Evolutionary conservation across 2,113 vertebrate species (phyloP).

Genomic region (Amphilophus citrinellus): DNA sequence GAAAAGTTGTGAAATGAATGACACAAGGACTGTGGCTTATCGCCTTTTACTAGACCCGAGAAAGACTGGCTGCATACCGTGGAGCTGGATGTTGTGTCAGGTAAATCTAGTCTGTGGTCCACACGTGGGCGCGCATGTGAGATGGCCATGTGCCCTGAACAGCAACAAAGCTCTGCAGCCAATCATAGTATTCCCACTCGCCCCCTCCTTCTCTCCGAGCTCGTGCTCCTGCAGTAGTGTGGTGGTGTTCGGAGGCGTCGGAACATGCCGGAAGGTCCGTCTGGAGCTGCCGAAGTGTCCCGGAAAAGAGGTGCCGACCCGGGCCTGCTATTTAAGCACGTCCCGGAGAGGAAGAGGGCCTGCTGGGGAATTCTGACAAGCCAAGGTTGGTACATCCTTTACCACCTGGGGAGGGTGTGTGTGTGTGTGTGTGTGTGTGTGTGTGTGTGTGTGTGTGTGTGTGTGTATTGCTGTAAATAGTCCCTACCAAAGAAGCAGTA

Average conservation of each 20-base stretch:
- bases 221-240: not conserved
- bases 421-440: too few relatives aligned
- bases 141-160: conserved; percentile 18
- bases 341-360: conserved; percentile 83
- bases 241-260: not conserved
- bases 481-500: not conserved
- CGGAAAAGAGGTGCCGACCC: conserved; percentile 60
- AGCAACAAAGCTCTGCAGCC: conserved; percentile 71
- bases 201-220: not conserved
- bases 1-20: too few relatives aligned
- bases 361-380: conserved; percentile 95
- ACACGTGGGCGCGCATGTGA: conserved; percentile 62
- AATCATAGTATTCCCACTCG: conserved; percentile 43
- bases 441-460: too few relatives aligned
- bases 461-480: not conserved
- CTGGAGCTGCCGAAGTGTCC: conserved; percentile 44
- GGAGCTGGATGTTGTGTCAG: too few relatives aligned
- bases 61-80: too few relatives aligned
- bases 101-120: not conserved
- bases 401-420: too few relatives aligned
- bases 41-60: too few relatives aligned
- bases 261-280: conserved; percentile 80
- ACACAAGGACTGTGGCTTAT: too few relatives aligned
- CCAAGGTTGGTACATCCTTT: conserved; percentile 87
- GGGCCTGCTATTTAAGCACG: conserved; percentile 69